Percentiles rank a stretch among this genome's conserved stretches.
Evolutionary conservation across 2,797 vertebrate genomes (phyloP).

Genomic region (Cheirogaleus major): DNA sequence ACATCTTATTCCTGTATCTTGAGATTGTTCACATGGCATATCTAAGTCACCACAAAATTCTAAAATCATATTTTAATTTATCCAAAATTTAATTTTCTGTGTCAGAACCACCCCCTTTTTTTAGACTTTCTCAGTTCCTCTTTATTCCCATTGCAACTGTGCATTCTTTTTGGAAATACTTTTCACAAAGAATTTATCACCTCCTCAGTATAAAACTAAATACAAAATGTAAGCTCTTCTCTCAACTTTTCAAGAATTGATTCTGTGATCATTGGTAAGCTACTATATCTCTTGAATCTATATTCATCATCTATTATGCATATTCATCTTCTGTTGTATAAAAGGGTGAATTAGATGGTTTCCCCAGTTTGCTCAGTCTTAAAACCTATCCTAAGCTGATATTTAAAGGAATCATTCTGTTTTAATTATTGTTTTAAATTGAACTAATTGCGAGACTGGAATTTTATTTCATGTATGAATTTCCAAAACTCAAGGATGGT

Average conservation of each 20-base stretch:
- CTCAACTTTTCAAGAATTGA: background rate
- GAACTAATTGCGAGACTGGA: background rate
- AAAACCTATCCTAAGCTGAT: background rate
- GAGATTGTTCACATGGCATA: background rate
- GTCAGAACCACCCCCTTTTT: background rate
- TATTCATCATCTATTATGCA: background rate
- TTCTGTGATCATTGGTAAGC: background rate
- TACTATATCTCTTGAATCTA: background rate
- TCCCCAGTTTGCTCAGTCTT: background rate
- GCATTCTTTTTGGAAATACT: background rate
- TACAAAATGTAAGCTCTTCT: background rate
- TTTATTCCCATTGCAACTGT: background rate
- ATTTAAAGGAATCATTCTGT: background rate
- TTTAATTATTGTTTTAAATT: background rate
- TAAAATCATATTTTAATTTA: background rate
- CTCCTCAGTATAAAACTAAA: background rate
- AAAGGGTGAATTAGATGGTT: background rate
- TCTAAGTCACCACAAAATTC: background rate
- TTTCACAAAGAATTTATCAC: background rate
- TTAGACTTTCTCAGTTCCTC: background rate
- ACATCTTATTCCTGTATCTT: background rate
- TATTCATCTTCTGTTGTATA: background rate
- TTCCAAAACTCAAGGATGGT: background rate
- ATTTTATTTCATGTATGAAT: background rate
- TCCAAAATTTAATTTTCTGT: background rate